A percentile compares a stretch with the other conserved stretches of the same genome.
Conservation (phyloP, 37 sponge, comb jelly and placozoan genomes). For the Aplysina aerophoba region DNA sequence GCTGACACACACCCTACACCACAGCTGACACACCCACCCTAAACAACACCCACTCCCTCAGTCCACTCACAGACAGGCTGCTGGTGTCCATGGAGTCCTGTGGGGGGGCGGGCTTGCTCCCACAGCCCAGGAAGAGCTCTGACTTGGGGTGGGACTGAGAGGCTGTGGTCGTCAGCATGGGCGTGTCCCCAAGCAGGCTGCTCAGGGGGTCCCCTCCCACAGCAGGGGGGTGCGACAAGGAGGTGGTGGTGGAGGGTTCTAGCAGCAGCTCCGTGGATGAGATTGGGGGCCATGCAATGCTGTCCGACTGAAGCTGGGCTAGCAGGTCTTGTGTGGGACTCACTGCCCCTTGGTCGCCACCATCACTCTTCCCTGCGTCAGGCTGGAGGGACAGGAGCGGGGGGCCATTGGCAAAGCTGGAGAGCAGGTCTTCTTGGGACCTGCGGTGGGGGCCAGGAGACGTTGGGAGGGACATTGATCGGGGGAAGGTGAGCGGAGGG, state of each 20-base stretch:
- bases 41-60: no score
- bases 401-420: not conserved
- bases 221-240: not conserved
- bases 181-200: conserved; percentile 5
- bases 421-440: not conserved
- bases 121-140: not conserved
- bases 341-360: not conserved
- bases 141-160: conserved; percentile 25
- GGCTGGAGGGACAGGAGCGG: no score
- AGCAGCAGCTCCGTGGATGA: not conserved
- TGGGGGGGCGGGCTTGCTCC: not conserved
- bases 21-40: no score
- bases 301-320: conserved; percentile 1
- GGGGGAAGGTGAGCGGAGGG: not conserved
- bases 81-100: no score
- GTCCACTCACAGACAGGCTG: no score
- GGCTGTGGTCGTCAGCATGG: conserved; percentile 25
- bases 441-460: not conserved
- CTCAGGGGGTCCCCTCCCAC: not conserved
- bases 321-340: conserved; percentile 27
- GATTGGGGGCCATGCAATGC: not conserved
- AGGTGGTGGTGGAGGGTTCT: not conserved
- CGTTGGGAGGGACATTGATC: not conserved
- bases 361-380: no score
- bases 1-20: no score